Evolutionary conservation across 1,140 invertebrate species (phyloP).

Genomic region (Papilio helenus): DNA sequence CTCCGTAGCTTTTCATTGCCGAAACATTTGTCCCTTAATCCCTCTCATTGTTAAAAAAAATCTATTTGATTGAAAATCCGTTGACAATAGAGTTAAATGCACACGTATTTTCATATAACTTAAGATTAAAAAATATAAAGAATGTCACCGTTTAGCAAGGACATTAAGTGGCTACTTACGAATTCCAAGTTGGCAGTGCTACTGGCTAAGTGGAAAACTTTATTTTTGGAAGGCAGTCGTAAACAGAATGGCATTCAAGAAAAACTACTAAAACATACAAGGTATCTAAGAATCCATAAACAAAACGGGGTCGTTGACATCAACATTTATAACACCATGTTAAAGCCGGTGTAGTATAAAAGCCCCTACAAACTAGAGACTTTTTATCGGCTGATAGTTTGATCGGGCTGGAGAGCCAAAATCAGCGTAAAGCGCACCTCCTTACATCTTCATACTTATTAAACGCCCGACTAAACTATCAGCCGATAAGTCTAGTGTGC

Average conservation of each 20-base stretch:
- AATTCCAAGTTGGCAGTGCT: conserved; percentile 1
- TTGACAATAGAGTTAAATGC: neutral
- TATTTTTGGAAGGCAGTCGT: conserved; percentile 25
- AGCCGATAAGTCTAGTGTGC: too few relatives aligned
- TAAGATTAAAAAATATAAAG: neutral
- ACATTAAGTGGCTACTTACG: neutral
- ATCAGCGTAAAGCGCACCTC: too few relatives aligned
- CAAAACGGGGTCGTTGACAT: conserved; percentile 23
- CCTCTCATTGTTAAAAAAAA: too few relatives aligned
- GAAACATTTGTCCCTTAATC: too few relatives aligned
- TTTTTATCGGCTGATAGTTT: too few relatives aligned
- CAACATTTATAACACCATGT: neutral
- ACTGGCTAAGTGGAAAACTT: conserved; percentile 14
- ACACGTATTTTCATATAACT: neutral
- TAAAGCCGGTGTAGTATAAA: neutral
- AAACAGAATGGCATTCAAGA: conserved; percentile 9
- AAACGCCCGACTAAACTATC: too few relatives aligned
- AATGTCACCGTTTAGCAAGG: neutral
- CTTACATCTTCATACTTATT: too few relatives aligned
- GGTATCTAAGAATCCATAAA: conserved; percentile 25
- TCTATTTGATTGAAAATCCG: too few relatives aligned
- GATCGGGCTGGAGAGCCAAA: too few relatives aligned
- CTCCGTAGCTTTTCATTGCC: too few relatives aligned
- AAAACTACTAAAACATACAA: conserved; percentile 20
- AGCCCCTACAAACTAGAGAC: too few relatives aligned